Evolutionary conservation across 2,888 invertebrate species (phyloP).

Genomic region (Cryptophagus acutangulus): DNA sequence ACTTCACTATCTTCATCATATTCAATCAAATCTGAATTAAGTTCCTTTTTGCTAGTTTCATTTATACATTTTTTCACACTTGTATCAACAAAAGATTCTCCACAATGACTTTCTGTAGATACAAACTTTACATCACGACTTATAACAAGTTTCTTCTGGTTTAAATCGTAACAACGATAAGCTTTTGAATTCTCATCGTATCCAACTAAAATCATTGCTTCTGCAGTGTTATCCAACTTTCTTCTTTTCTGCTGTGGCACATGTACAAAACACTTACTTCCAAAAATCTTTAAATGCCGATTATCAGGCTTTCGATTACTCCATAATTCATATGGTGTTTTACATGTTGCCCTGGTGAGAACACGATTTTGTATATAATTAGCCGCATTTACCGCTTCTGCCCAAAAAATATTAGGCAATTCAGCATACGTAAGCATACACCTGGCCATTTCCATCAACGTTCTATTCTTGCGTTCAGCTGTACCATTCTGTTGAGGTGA

Average conservation of each 20-base stretch:
- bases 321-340: slow-evolving; percentile 20
- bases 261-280: slow-evolving; percentile 12
- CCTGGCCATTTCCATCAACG: slow-evolving; percentile 13
- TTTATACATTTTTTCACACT: no score
- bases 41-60: no score
- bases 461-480: slow-evolving; percentile 39
- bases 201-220: slow-evolving; percentile 13
- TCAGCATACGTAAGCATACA: slow-evolving; percentile 13
- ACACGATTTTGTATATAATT: slow-evolving; percentile 14
- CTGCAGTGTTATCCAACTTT: slow-evolving; percentile 17
- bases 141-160: no score
- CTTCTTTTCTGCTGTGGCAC: slow-evolving; percentile 14
- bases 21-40: no score
- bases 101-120: no score
- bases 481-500: slow-evolving; percentile 42
- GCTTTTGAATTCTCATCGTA: slow-evolving; percentile 8
- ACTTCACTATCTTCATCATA: no score
- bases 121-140: no score
- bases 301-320: slow-evolving; percentile 14
- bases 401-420: slow-evolving; percentile 16
- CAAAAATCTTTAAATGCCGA: slow-evolving; percentile 16
- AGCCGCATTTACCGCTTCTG: slow-evolving; percentile 16
- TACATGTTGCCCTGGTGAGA: slow-evolving; percentile 2
- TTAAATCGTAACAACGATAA: no score
- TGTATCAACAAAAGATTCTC: no score